Conservation (phyloP, 2,888 invertebrate species). For the Megamerina dolium region DNA sequence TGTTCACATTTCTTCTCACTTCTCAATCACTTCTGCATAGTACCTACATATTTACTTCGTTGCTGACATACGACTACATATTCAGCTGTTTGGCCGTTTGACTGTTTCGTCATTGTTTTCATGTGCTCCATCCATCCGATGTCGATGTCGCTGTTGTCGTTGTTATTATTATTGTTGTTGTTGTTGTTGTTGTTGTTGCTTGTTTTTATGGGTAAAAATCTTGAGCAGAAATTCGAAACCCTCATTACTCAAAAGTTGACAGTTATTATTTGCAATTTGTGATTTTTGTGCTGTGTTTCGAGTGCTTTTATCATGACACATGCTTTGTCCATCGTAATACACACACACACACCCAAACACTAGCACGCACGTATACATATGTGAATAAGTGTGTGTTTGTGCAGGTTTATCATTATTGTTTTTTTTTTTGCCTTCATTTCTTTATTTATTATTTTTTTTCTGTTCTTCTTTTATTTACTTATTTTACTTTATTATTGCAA, state of each 20-base stretch:
- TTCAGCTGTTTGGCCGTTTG: no score
- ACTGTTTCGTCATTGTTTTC: no score
- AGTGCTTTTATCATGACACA: slow-evolving; percentile 10
- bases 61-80: no score
- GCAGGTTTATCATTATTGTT: background rate
- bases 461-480: background rate
- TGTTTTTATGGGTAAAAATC: background rate
- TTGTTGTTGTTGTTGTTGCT: background rate
- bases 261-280: slow-evolving; percentile 14
- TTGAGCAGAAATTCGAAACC: slow-evolving; percentile 11
- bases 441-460: background rate
- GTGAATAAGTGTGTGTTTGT: background rate
- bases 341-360: slow-evolving; percentile 1
- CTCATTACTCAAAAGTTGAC: slow-evolving; percentile 14
- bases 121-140: no score
- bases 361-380: background rate
- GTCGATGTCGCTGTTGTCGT: no score
- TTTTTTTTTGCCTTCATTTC: background rate
- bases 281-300: slow-evolving; percentile 10
- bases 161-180: no score
- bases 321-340: background rate
- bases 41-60: no score
- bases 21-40: no score
- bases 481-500: background rate
- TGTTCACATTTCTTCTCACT: no score